phyloP scores from a whole-genome alignment of 2,797 vertebrate genomes.

The Alfaro cultratus region DNA sequence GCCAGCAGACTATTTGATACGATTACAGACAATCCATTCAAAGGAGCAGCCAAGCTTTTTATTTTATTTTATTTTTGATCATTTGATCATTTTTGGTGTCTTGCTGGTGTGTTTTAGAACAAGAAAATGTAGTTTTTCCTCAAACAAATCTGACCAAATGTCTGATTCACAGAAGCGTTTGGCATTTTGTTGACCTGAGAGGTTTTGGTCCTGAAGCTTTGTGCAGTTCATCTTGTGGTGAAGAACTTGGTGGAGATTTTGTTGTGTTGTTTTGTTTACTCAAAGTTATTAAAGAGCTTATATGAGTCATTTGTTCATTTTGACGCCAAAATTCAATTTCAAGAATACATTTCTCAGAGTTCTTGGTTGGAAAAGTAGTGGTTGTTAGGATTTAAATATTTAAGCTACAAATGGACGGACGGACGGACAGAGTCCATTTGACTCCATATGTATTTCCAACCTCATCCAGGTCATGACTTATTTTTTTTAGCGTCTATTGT shows the following conservation, averaged over 20 bases:
- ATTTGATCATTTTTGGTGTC: background rate
- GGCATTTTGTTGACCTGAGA: background rate
- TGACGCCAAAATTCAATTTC: background rate
- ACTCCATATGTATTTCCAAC: background rate
- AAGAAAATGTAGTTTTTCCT: background rate
- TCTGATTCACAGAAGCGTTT: background rate
- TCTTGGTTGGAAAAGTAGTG: background rate
- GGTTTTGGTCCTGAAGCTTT: background rate
- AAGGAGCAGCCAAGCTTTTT: background rate
- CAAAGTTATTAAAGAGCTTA: background rate
- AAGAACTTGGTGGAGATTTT: background rate
- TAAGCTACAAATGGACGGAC: background rate
- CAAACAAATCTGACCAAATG: background rate
- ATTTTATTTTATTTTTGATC: background rate
- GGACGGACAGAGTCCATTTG: background rate
- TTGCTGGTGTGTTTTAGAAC: background rate
- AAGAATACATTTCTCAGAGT: background rate
- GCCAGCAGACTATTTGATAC: background rate
- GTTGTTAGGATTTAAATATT: background rate
- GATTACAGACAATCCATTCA: background rate
- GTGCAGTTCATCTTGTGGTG: background rate
- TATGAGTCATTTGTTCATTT: background rate
- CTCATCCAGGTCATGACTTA: background rate
- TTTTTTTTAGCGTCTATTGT: background rate
- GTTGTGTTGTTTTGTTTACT: background rate